Evolutionary conservation across 2,888 invertebrate genomes (phyloP).

Genomic region (Hemithea aestivaria): DNA sequence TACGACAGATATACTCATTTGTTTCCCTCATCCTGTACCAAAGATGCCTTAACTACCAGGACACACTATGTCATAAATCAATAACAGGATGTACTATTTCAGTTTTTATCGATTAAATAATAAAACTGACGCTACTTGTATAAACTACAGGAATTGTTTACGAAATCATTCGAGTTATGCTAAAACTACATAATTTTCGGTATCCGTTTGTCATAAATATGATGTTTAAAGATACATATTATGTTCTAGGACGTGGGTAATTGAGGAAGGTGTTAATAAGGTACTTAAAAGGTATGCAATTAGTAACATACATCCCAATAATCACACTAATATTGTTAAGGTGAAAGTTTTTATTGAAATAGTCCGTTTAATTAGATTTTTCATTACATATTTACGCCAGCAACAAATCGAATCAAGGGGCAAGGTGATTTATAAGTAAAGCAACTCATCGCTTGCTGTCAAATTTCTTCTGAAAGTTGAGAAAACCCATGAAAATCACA

Average conservation of each 20-base stretch:
- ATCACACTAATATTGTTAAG: too few species aligned
- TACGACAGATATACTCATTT: constrained; percentile 13
- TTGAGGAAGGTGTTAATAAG: constrained; percentile 3
- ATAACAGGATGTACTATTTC: constrained; percentile 53
- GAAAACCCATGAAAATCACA: too few species aligned
- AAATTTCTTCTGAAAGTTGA: too few species aligned
- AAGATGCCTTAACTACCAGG: constrained; percentile 30
- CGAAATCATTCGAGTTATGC: constrained; percentile 27
- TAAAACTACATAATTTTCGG: constrained; percentile 20
- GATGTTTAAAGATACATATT: constrained; percentile 9
- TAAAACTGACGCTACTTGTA: constrained; percentile 41
- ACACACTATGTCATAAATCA: constrained; percentile 38
- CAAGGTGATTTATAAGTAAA: too few species aligned
- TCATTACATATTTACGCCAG: too few species aligned
- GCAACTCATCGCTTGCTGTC: too few species aligned
- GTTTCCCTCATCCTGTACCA: constrained; percentile 3
- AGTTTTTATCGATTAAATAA: constrained; percentile 58
- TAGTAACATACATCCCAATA: background rate
- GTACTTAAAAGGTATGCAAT: constrained; percentile 4
- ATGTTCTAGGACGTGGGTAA: constrained; percentile 8
- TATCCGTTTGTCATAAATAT: constrained; percentile 27
- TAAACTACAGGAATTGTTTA: constrained; percentile 39
- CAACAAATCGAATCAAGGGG: too few species aligned
- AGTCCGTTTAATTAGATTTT: too few species aligned
- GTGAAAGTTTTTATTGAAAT: too few species aligned